Conservation (phyloP, 2,888 invertebrate species). For the Ormyrus thymus region DNA sequence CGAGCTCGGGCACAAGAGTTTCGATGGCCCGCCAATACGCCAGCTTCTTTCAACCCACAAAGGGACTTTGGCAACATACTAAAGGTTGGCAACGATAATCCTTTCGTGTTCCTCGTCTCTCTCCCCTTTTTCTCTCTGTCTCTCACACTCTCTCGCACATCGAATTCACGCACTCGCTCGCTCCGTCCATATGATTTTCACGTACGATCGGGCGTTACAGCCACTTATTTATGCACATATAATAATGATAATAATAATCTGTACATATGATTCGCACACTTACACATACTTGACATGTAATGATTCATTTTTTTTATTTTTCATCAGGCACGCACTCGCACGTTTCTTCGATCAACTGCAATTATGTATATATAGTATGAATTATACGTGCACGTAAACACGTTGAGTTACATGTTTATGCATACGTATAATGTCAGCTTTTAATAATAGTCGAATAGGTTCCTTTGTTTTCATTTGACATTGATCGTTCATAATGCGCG, state of each 20-base stretch:
- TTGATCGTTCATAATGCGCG: slow-evolving; percentile 52
- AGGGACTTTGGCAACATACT: slow-evolving; percentile 72
- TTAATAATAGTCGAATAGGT: slow-evolving; percentile 48
- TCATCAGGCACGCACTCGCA: slow-evolving; percentile 44
- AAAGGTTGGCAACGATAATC: slow-evolving; percentile 70
- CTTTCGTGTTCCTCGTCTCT: slow-evolving; percentile 59
- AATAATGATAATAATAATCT: slow-evolving; percentile 54
- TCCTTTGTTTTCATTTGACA: slow-evolving; percentile 53
- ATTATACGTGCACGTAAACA: slow-evolving; percentile 54
- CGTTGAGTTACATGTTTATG: slow-evolving; percentile 47
- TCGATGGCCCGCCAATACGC: slow-evolving; percentile 54
- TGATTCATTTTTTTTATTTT: slow-evolving; percentile 44
- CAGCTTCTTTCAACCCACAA: slow-evolving; percentile 60
- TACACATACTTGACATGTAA: slow-evolving; percentile 55
- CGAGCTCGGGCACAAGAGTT: slow-evolving; percentile 64
- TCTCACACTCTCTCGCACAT: slow-evolving; percentile 43
- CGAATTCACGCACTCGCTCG: slow-evolving; percentile 24
- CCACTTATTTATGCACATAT: slow-evolving; percentile 60
- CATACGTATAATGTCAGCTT: slow-evolving; percentile 52
- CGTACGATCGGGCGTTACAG: slow-evolving; percentile 64
- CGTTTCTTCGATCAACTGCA: slow-evolving; percentile 46
- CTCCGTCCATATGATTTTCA: slow-evolving; percentile 44
- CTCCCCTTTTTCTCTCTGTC: slow-evolving; percentile 17
- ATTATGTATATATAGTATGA: slow-evolving; percentile 47
- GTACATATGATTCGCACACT: slow-evolving; percentile 57